Evolutionary conservation across 2,797 vertebrate species (phyloP), one percentile per base, ranked within the genome.

Genomic region (Phrynocephalus guinanensis): DNA sequence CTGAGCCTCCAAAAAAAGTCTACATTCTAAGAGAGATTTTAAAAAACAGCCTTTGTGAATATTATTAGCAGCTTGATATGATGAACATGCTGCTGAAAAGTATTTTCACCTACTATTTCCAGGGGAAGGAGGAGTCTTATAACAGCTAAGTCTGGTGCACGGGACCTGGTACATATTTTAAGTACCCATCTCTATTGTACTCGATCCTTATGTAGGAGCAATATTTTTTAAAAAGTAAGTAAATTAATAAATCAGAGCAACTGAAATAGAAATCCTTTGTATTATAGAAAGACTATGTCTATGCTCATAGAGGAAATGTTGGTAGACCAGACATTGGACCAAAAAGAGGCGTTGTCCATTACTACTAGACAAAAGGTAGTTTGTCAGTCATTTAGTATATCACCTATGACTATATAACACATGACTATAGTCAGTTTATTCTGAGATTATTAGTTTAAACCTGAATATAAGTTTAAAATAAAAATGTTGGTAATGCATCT

Each of bases 321-420:
- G 90, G 85, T 88, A 90, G 94, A 92, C 92, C 84, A 77, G 79
- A 89, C 92, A 92, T 94, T 92, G 92, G 88, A 85, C 48, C 94
- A 90, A 92, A 87, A 87, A 93, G 91, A 63, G 15, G 4, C 18
- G 16, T 13, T 63, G 15, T 63, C 15, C 60, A 63, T 63, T 63
- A 63, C 60, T 63, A 13, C 13, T 9, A 7, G 52, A 13, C 9
- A 56, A 11, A 44, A 44, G 38, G 38, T 44, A 44, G 38, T 44
- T 44, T 44, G 38, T 4, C 38, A 44, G 5, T 44, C 13, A 56
- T 56, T 56, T 56, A 13, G 52, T 56, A 13, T 56, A 13, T 56
- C 52, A 56, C 52, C 52, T 56, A 88, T 84, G 89, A 89, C 88
- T 94, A 91, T 86, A 63, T 63, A 63, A 63, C 16, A 56, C 52